Conservation (phyloP, 2,888 invertebrate species). For the Metacarcinus magister region DNA sequence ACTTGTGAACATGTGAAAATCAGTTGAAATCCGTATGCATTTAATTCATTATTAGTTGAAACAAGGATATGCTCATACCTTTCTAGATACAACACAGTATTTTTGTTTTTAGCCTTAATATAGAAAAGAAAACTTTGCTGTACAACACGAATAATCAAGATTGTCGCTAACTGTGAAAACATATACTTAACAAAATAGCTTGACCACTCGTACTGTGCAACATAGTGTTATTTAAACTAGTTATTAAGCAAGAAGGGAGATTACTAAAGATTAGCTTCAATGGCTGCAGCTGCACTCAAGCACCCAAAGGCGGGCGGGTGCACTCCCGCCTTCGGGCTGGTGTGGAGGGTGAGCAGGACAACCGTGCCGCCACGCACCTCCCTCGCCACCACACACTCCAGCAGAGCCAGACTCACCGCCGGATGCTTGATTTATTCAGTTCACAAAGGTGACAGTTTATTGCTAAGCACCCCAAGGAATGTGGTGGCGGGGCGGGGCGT, state of each 20-base stretch:
- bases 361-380: constrained; percentile 41
- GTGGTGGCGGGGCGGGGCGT: constrained; percentile 35
- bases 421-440: not conserved
- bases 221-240: constrained; percentile 47
- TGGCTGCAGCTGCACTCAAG: constrained; percentile 50
- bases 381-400: not conserved
- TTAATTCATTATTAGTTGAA: not conserved
- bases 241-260: constrained; percentile 7
- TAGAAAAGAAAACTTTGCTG: not conserved
- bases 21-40: constrained; percentile 33
- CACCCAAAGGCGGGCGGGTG: constrained; percentile 35
- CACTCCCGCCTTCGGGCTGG: constrained; percentile 38
- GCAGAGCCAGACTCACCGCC: not conserved
- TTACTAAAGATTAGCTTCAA: constrained; percentile 4
- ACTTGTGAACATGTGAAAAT: constrained; percentile 17
- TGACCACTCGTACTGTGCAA: not conserved
- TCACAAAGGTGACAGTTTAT: not conserved
- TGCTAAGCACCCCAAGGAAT: not conserved
- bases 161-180: not conserved
- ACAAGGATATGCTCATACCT: constrained; percentile 31
- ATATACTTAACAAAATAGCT: not conserved
- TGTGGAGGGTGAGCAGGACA: constrained; percentile 35
- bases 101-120: not conserved
- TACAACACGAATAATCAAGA: constrained; percentile 38
- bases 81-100: not conserved